Evolutionary conservation across 1,140 invertebrate genomes (phyloP).

Genomic region (Pachyrhynchus sulphureomaculatus): DNA sequence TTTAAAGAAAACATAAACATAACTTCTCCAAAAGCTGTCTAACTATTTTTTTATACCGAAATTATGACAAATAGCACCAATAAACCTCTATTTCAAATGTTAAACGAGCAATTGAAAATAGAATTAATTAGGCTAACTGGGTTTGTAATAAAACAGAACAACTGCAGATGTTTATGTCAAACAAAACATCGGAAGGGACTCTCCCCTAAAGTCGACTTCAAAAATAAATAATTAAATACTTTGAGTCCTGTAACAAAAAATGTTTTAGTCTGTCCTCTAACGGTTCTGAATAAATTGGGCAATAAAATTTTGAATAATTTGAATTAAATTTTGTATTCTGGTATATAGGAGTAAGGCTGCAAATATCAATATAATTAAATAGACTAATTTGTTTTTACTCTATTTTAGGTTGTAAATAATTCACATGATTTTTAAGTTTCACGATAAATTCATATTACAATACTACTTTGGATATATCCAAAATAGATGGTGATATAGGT

Average conservation of each 20-base stretch:
- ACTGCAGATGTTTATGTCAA: not conserved
- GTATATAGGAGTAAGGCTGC: not conserved
- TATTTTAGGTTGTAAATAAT: too few relatives aligned
- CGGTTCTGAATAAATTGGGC: not conserved
- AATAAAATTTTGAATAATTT: not conserved
- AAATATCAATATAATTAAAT: too few relatives aligned
- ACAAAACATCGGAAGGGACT: not conserved
- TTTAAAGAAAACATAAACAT: too few relatives aligned
- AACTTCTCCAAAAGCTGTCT: too few relatives aligned
- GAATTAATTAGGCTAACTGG: conserved; percentile 6
- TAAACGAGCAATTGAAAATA: conserved; percentile 2
- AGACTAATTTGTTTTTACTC: too few relatives aligned
- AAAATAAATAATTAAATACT: conserved; percentile 14
- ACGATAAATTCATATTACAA: too few relatives aligned
- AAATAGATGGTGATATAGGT: too few relatives aligned
- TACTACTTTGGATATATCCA: too few relatives aligned
- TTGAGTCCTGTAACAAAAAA: not conserved
- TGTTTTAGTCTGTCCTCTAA: not conserved
- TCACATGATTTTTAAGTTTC: too few relatives aligned
- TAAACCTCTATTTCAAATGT: not conserved
- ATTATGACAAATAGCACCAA: not conserved
- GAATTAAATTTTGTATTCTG: not conserved
- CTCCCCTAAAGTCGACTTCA: not conserved
- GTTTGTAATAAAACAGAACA: not conserved
- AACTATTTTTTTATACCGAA: too few relatives aligned